Percentiles rank a stretch among this genome's conserved stretches.
phyloP scores from a whole-genome alignment of 1,140 invertebrate species.

The Apis laboriosa region DNA sequence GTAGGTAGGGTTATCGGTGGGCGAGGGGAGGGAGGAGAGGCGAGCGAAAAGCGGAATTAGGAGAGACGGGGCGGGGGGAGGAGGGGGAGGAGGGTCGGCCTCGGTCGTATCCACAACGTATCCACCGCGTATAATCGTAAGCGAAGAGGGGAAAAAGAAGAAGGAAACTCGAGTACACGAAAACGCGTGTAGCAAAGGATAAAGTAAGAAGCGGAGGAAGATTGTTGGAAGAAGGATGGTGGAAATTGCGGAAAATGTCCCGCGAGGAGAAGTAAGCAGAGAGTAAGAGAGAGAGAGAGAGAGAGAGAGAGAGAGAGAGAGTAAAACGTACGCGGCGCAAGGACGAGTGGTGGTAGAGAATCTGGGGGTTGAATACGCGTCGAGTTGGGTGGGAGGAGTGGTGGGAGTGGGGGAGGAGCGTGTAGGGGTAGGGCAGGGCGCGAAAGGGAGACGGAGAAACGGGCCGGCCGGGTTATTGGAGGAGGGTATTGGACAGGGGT shows the following conservation, averaged over 20 bases:
- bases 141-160: no score
- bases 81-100: not conserved
- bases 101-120: no score
- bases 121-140: no score
- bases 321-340: not conserved
- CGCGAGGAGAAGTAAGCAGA: no score
- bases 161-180: no score
- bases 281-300: not conserved
- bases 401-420: constrained; percentile 31
- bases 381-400: not conserved
- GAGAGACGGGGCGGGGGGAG: not conserved
- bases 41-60: constrained; percentile 2
- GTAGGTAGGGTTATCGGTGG: constrained; percentile 41
- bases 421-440: not conserved
- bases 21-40: constrained; percentile 14
- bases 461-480: constrained; percentile 34
- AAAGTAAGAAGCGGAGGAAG: no score
- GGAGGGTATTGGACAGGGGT: constrained; percentile 13
- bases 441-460: constrained; percentile 23
- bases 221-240: no score
- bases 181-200: no score
- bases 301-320: not conserved
- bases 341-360: constrained; percentile 23
- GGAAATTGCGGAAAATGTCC: no score
- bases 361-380: constrained; percentile 32